Evolutionary conservation across 2,888 invertebrate species (phyloP), one percentile per base, ranked within the genome.

Genomic region (Limnephilus rhombicus): DNA sequence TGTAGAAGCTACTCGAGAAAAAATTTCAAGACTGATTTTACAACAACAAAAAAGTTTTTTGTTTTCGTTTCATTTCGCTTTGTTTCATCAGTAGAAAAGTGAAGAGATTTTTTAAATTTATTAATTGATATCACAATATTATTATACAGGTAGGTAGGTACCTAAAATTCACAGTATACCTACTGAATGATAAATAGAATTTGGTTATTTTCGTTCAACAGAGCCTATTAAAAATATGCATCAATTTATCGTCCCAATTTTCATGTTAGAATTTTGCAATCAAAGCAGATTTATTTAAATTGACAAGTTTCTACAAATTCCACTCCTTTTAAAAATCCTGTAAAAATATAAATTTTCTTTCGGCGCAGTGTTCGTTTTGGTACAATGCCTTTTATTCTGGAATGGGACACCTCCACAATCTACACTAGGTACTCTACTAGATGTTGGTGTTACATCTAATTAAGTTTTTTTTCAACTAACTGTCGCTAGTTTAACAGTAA

Each of bases 321-420:
- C 1, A 81, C 29, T 13, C 15, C 15, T 82, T 82, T 82, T 82
- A 15, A 11, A 34, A 34, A 7, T 34, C 18, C 15, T 18, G 9
- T 9, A 13, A 15, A 18, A 83, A 83, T 7, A 15, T 24, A 2
- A 24, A n/a, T 37, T 37, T 24, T 34, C 5, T n/a, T 34, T 37
- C 83, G 37, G 24, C 83, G 83, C 83, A 83, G 83, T 37, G 83
- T 18, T 37, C 83, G 37, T 83, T 83, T 11, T 15, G 18, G 34
- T 82, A 34, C 37, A 31, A 37, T 83, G 83, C 37, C 37, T 83
- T 83, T 37, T 24, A 37, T 37, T 37, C 83, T 83, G 83, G 37
- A 83, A 34, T 37, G 83, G 24, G 83, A 83, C 83, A 83, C 83
- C 83, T 68, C 68, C 68, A 68, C 68, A 68, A 68, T n/a, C 68